Evolutionary conservation across 1,140 invertebrate species (phyloP).

Genomic region (Zaprionus ghesquierei): DNA sequence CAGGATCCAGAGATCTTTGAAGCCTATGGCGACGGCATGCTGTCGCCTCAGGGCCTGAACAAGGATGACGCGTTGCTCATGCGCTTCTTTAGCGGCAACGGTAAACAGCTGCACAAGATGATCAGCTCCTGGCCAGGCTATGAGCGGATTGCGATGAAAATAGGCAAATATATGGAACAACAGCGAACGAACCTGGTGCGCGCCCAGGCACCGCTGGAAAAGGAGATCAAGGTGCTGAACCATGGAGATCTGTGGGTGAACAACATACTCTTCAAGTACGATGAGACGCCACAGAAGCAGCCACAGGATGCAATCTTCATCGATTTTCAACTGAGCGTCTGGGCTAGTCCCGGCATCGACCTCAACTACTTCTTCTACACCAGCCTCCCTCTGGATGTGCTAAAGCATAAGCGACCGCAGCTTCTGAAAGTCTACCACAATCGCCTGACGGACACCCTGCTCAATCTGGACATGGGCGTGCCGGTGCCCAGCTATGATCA

Average conservation of each 20-base stretch:
- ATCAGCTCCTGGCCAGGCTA: conserved; percentile 82
- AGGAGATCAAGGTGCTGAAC: conserved; percentile 84
- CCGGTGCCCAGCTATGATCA: conserved; percentile 75
- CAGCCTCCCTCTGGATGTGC: conserved; percentile 62
- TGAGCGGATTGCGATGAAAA: conserved; percentile 70
- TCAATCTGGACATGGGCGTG: conserved; percentile 42
- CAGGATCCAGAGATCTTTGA: conserved; percentile 57
- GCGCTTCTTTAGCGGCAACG: conserved; percentile 67
- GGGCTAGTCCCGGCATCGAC: conserved; percentile 76
- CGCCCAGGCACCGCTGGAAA: conserved; percentile 47
- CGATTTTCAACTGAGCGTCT: conserved; percentile 71
- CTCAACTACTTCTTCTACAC: conserved; percentile 80
- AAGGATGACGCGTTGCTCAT: conserved; percentile 53
- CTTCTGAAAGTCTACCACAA: conserved; percentile 77
- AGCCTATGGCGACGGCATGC: conserved; percentile 56
- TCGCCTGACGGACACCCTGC: conserved; percentile 72
- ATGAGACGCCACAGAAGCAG: conserved; percentile 1
- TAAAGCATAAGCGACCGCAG: conserved; percentile 66
- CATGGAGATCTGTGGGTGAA: conserved; percentile 88
- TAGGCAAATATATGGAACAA: conserved; percentile 65
- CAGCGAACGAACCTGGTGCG: conserved; percentile 41
- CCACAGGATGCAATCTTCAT: conserved; percentile 59
- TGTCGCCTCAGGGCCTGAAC: conserved; percentile 49
- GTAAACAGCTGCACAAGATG: conserved; percentile 48
- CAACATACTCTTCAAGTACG: conserved; percentile 87